A percentile compares a stretch with the other conserved stretches of the same genome.
These are phyloP conservation scores for Chelon auratus DNA, from an alignment of 2,797 vertebrate genomes.

Conservation along the genomic window DNA sequence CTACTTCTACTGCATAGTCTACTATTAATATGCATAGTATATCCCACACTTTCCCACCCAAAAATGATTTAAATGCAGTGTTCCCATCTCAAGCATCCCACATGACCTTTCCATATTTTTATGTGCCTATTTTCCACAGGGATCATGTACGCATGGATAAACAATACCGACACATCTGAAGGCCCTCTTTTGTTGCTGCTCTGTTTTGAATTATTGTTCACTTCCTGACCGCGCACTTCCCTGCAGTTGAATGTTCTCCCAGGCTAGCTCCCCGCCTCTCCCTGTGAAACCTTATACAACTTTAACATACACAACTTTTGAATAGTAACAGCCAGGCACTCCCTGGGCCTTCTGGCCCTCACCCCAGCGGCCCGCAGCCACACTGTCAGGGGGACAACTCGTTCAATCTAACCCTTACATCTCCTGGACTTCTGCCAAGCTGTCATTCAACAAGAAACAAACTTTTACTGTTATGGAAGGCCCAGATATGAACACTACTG, in stretches of 20 bases:
- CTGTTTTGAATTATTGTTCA: constrained; percentile 83
- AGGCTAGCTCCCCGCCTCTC: constrained; percentile 40
- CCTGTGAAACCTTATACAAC: constrained; percentile 76
- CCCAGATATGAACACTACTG: constrained; percentile 43
- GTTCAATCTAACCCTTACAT: constrained; percentile 30
- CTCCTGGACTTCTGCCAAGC: constrained; percentile 62
- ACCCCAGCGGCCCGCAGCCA: constrained; percentile 42
- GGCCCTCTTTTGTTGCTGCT: constrained; percentile 58
- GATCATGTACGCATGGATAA: constrained; percentile 31
- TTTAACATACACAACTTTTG: constrained; percentile 64
- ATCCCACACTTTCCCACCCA: not conserved
- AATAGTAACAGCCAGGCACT: constrained; percentile 61
- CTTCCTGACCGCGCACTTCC: constrained; percentile 75
- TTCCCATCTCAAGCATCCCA: constrained; percentile 24
- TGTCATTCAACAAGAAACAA: constrained; percentile 51
- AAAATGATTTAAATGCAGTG: not conserved
- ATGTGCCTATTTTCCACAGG: constrained; percentile 29
- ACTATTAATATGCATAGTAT: not conserved
- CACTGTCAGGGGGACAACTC: constrained; percentile 42
- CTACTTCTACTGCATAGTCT: not conserved
- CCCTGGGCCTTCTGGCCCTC: constrained; percentile 46
- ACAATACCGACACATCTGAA: constrained; percentile 60
- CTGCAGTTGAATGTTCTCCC: constrained; percentile 58
- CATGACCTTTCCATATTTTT: constrained; percentile 26
- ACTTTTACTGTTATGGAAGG: constrained; percentile 25